Base-by-base conservation (phyloP, 2,113 vertebrate species). In the Seriola dumerili region DNA sequence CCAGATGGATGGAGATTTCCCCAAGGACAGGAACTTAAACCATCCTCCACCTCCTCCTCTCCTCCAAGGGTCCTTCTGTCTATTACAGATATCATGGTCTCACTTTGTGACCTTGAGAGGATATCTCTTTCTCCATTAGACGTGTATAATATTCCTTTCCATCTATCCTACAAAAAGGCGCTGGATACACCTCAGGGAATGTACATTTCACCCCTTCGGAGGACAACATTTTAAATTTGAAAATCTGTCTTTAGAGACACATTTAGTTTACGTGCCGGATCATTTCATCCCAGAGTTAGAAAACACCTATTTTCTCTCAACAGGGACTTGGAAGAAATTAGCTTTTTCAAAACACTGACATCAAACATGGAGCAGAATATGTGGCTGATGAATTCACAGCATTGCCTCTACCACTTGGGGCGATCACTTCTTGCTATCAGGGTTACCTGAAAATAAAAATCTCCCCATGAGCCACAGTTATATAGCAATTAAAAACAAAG, bases 1-100 rank as follows among this genome's bases (percentile, higher is more conserved):
- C 91, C 91, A 91, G 90, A 94, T 91, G 88, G 91, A 92, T 78
- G 78, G 67, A 87, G 85, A 89, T 94, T 89, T 94, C 92, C 90
- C 87, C 5, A 29, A 85, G 83, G 90, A 91, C 52, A 38, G 75
- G 65, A 90, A 84, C 77, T 91, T 86, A 86, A 90, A 83, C 68
- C 84, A 72, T 90, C 67, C 77, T 65, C 63, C 72, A 75, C 82
- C 78, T 81, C 76, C 84, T 81, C 71, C 65, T 88, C 61, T 85
- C 78, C 80, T 86, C 81, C 64, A 6, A 78, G 78, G 83, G 73
- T 72, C 40, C 85, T 83, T 81, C 83, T 80, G 75, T 65, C 70
- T 69, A 65, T 84, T 78, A 69, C 65, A 48, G 58, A 83, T 91
- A 86, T 82, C 63, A 25, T 6, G 21, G 63, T 38, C 71, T 67